Evolutionary conservation across 2,888 invertebrate genomes (phyloP).

Genomic region (Pandemis heparana): DNA sequence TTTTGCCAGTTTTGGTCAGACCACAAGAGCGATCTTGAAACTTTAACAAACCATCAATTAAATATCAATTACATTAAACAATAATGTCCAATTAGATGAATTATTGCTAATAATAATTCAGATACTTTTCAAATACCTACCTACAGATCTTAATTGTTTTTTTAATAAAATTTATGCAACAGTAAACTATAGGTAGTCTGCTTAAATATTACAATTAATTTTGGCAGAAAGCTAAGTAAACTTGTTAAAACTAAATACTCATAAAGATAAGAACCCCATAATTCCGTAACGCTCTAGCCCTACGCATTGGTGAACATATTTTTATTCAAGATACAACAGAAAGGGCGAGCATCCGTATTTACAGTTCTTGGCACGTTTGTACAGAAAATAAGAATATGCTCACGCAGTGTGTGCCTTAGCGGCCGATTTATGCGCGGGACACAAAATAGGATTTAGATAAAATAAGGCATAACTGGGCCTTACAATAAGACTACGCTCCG

Average conservation of each 20-base stretch:
- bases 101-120: not conserved
- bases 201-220: no score
- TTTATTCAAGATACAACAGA: conserved; percentile 39
- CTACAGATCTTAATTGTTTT: not conserved
- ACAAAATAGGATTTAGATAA: conserved; percentile 83
- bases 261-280: not conserved
- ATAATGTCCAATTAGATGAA: no score
- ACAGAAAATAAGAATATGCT: conserved; percentile 82
- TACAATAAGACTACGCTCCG: conserved; percentile 57
- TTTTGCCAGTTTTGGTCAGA: not conserved
- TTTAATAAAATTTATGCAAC: not conserved
- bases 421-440: conserved; percentile 81
- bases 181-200: not conserved
- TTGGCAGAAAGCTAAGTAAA: not conserved
- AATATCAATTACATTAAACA: not conserved
- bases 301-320: conserved; percentile 21
- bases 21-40: no score
- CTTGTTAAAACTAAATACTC: not conserved
- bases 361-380: conserved; percentile 83
- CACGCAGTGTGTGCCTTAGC: conserved; percentile 80
- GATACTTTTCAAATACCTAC: not conserved
- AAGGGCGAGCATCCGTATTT: conserved; percentile 63
- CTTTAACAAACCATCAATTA: no score
- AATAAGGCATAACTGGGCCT: conserved; percentile 73
- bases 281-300: no score